phyloP scores from a whole-genome alignment of 2,113 vertebrate species.

The Cyrtonyx montezumae region DNA sequence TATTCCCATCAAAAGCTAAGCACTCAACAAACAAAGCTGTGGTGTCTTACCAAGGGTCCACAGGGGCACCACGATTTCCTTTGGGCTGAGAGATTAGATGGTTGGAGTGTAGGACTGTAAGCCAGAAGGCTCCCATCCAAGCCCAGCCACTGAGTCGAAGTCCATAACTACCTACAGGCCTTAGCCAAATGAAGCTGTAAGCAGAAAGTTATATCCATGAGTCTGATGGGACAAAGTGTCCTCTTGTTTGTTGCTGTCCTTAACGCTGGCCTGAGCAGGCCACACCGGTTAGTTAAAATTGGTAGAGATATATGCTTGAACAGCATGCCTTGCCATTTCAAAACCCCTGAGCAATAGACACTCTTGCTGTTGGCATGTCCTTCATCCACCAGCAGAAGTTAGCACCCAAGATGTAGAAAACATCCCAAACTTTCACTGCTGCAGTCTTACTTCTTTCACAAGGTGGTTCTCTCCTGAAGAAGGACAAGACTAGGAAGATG shows the following conservation, averaged over 20 bases:
- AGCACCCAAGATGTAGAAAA: not conserved
- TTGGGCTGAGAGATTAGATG: conserved; percentile 55
- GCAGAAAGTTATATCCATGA: conserved; percentile 72
- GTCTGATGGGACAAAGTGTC: conserved; percentile 57
- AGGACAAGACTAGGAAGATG: not conserved
- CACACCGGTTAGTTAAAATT: conserved; percentile 15
- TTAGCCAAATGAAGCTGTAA: conserved; percentile 63
- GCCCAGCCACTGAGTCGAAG: conserved; percentile 65
- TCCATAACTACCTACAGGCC: conserved; percentile 55
- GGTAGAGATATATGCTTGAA: conserved; percentile 7
- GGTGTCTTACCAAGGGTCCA: conserved; percentile 57
- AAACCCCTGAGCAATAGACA: not conserved
- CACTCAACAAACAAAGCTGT: conserved; percentile 60
- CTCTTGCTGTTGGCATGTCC: not conserved
- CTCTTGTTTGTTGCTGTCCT: conserved; percentile 50
- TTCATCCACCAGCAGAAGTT: not conserved
- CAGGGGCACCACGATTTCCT: conserved; percentile 62
- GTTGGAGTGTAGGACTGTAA: conserved; percentile 27
- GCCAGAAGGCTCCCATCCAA: conserved; percentile 66
- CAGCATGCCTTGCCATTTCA: not conserved
- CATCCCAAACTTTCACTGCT: not conserved
- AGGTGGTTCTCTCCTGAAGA: not conserved
- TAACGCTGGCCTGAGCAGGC: conserved; percentile 19
- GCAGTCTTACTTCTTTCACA: not conserved
- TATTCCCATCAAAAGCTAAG: conserved; percentile 43